phyloP scores from a whole-genome alignment of 2,888 invertebrate genomes.

The Teleogryllus oceanicus region DNA sequence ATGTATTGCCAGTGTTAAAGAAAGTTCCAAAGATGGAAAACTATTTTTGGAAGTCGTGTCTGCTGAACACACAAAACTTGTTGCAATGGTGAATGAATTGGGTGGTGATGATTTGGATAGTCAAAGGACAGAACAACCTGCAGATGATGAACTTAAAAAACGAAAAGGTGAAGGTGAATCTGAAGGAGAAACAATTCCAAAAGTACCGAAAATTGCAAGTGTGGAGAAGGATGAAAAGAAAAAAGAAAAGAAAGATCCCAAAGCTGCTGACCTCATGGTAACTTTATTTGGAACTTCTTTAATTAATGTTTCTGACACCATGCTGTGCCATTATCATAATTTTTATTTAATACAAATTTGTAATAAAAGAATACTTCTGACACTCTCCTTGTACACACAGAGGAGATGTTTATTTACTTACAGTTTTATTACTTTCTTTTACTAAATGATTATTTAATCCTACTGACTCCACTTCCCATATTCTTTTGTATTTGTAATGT shows the following conservation, averaged over 20 bases:
- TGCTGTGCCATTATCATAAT: no score
- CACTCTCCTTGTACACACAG: no score
- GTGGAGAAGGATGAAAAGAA: constrained; percentile 57
- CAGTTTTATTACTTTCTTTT: no score
- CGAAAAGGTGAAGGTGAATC: constrained; percentile 49
- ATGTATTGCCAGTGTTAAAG: constrained; percentile 47
- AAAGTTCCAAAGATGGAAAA: constrained; percentile 50
- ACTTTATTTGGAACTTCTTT: no score
- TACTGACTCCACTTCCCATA: no score
- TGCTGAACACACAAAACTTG: constrained; percentile 57
- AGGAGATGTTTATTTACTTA: no score
- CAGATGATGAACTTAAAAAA: constrained; percentile 46
- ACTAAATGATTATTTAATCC: no score
- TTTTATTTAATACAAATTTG: no score
- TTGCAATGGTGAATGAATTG: constrained; percentile 52
- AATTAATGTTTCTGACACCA: no score
- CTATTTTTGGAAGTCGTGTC: constrained; percentile 52
- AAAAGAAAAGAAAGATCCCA: constrained; percentile 53
- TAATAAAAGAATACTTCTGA: no score
- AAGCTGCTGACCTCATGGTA: constrained; percentile 68
- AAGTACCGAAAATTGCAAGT: constrained; percentile 49
- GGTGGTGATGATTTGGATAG: constrained; percentile 40
- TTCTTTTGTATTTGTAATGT: constrained; percentile 18
- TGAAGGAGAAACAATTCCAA: constrained; percentile 43
- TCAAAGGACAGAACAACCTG: constrained; percentile 33